These are phyloP conservation scores for Onychomys torridus DNA, from an alignment of 2,797 vertebrate species.

Conservation along the genomic window DNA sequence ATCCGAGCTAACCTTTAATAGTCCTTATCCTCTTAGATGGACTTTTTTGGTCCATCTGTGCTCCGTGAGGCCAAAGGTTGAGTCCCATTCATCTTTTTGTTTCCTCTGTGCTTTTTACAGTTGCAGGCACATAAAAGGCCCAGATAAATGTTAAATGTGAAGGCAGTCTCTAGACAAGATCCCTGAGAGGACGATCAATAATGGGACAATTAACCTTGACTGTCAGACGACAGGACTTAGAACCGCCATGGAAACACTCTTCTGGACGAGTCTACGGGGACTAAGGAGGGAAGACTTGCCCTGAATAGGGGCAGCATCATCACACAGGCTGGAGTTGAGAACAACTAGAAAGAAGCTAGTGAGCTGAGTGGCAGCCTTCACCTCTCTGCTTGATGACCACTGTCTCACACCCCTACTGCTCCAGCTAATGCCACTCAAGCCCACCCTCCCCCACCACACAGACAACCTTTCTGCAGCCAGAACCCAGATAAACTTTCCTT, in stretches of 20 bases:
- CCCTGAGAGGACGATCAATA: neutral
- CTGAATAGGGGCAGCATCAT: no score
- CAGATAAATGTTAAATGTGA: neutral
- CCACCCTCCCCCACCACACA: neutral
- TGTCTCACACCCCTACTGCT: no score
- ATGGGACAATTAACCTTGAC: no score
- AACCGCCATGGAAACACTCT: neutral
- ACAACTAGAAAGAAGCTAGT: no score
- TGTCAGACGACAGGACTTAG: neutral
- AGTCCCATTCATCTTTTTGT: neutral
- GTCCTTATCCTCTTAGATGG: neutral
- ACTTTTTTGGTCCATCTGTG: neutral
- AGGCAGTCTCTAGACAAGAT: neutral
- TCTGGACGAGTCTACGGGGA: neutral
- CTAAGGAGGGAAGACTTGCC: neutral
- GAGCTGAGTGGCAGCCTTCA: neutral
- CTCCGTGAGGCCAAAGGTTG: neutral
- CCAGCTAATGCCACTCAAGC: neutral
- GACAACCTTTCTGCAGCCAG: neutral
- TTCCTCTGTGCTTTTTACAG: neutral
- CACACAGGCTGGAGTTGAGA: neutral
- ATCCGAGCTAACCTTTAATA: slow-evolving; percentile 25
- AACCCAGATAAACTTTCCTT: no score
- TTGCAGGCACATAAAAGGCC: neutral
- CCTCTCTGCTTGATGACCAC: neutral